Base-by-base conservation (phyloP, 2,888 invertebrate genomes). In the Melipona bicolor region DNA sequence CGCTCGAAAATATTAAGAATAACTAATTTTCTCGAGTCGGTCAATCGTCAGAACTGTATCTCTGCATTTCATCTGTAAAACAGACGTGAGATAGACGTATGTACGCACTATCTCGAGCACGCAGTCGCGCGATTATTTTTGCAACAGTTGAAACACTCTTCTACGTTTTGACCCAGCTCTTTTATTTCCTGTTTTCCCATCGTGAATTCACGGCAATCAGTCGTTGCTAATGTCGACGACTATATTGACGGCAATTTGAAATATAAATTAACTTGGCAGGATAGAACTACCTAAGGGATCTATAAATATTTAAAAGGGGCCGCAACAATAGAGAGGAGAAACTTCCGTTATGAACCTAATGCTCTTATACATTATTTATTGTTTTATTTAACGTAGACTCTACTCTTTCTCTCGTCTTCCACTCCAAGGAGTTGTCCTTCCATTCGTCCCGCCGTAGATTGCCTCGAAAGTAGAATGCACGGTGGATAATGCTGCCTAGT, bases 101-200 rank as follows among this genome's bases (percentile, higher is more conserved):
- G 52, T 52, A 6, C 52, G 19, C 19, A 9, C 1, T 27, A 56
- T n/a, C n/a, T 61, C 15, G 24, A n/a, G n/a, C 24, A 56, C 56
- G 56, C 56, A 56, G 56, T 56, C 56, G 56, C 61, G 61, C 61
- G 6, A 61, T 62, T 62, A 62, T 9, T 62, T 62, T 62, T 62
- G 27, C 62, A 62, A 32, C 11, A 21, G 32, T 32, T 32, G 62
- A 62, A 19, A 62, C 32, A 62, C 19, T 62, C 11, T 32, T 32
- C 32, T 32, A 32, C 32, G 32, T 32, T 32, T 4, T 32, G 0
- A 32, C 54, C 52, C 36, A 0, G 24, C 4, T 11, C 19, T 32
- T 9, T 4, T 4, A 32, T 62, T 62, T 62, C 32, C 62, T 19
- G 17, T 32, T 59, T 13, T 32, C 2, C 21, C 4, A 11, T 11